These are phyloP conservation scores for Chrysogorgia sp. DNA, from an alignment of 92 coral and sea anemone species.

Conservation along the genomic window DNA sequence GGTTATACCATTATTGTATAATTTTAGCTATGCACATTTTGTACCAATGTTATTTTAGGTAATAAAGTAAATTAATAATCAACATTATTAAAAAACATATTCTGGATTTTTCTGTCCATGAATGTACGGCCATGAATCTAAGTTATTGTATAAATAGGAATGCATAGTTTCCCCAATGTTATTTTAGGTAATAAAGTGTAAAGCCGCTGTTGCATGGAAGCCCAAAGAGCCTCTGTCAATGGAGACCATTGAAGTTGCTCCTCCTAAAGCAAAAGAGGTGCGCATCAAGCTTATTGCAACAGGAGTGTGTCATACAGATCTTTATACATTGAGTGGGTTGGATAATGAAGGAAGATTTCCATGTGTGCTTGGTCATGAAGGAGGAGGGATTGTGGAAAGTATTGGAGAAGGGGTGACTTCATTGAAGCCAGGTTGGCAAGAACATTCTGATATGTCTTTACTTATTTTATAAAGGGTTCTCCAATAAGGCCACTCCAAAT, in stretches of 20 bases:
- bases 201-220: conserved; percentile 97
- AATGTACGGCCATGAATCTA: too few relatives aligned
- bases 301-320: conserved; percentile 96
- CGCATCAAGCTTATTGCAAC: conserved; percentile 85
- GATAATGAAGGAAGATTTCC: conserved; percentile 89
- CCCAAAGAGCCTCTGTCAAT: conserved; percentile 77
- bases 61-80: neutral
- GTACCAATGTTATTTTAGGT: too few relatives aligned
- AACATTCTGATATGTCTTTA: too few relatives aligned
- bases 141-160: neutral
- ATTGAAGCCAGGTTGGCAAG: conserved; percentile 86
- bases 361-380: conserved; percentile 92
- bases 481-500: too few relatives aligned
- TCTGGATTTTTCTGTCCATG: too few relatives aligned
- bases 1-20: too few relatives aligned
- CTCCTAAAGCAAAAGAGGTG: conserved; percentile 89
- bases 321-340: conserved; percentile 72
- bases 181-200: conserved; percentile 74
- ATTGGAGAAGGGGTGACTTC: conserved; percentile 90
- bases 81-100: too few relatives aligned
- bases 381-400: conserved; percentile 98
- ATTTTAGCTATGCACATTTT: too few relatives aligned
- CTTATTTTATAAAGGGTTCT: too few relatives aligned
- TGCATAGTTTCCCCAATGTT: neutral
- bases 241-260: conserved; percentile 87